These are phyloP conservation scores for Standfussiana lucernea DNA, from an alignment of 2,888 invertebrate genomes.

Conservation along the genomic window DNA sequence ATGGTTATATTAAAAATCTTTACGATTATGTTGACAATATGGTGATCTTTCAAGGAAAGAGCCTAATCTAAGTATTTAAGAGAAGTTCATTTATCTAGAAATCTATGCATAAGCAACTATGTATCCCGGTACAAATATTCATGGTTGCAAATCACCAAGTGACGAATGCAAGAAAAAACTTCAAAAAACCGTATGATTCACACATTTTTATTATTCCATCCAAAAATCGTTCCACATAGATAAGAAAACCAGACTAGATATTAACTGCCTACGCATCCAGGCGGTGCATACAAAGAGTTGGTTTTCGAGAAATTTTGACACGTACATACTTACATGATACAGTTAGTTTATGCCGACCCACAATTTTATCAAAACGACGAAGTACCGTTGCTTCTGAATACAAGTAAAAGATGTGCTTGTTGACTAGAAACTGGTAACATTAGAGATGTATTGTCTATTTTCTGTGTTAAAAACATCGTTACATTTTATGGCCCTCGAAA, in stretches of 20 bases:
- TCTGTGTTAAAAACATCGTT: not conserved
- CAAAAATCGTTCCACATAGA: constrained; percentile 61
- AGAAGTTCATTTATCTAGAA: not conserved
- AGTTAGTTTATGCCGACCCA: constrained; percentile 54
- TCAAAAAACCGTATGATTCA: constrained; percentile 26
- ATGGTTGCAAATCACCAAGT: not conserved
- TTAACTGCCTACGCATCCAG: constrained; percentile 36
- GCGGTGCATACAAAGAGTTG: constrained; percentile 68
- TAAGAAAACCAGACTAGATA: constrained; percentile 41
- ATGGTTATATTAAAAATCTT: too few relatives aligned
- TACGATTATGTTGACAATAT: too few relatives aligned
- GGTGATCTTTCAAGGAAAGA: not conserved
- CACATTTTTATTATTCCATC: constrained; percentile 57
- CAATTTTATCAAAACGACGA: constrained; percentile 42
- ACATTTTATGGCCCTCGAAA: not conserved
- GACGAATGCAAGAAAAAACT: not conserved
- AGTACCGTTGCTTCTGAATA: constrained; percentile 44
- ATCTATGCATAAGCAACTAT: not conserved
- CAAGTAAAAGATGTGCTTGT: constrained; percentile 35
- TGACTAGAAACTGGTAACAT: constrained; percentile 40
- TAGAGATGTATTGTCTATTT: constrained; percentile 4
- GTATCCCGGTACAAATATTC: not conserved
- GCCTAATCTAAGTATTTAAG: not conserved
- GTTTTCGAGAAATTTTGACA: constrained; percentile 66
- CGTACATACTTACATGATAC: constrained; percentile 58